Evolutionary conservation across 2,797 vertebrate genomes (phyloP), one percentile per base, ranked within the genome.

Genomic region (Selene dorsalis): DNA sequence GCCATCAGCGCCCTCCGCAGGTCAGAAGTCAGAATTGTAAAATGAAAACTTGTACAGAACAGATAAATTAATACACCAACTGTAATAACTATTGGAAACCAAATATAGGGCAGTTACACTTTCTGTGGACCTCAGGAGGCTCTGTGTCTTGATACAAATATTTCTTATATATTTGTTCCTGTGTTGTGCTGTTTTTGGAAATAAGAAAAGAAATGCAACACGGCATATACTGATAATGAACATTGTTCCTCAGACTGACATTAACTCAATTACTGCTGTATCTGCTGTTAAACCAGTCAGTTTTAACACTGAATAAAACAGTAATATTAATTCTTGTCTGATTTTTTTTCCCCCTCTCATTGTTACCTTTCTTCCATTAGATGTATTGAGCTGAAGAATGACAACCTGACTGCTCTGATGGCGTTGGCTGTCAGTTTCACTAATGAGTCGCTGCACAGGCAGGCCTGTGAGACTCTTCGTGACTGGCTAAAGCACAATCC

Each of bases 401-500:
- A 97, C 85, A 99, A 99, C 91, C 94, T 97, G 81, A 97, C 95
- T 0, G 97, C 97, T 0, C 95, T 99, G 71, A 99, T 98, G 98
- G 96, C 98, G 0, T 85, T 99, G 85, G 97, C 98, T 0, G 98
- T 99, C 73, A 99, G 98, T 86, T 99, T 99, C 88, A 99, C 98
- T 68, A 99, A 99, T 0, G 98, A 99, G 80, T 99, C 98, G 4
- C 90, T 99, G 87, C 98, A 99, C 94, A 96, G 97, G 87, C 98
- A 99, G 91, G 98, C 98, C 1, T 99, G 98, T 53, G 97, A 99
- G 90, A 97, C 97, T 0, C 94, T 99, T 6, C 94, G 96, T 0
- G 97, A 99, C 84, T 99, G 98, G 98, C 91, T 99, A 20, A 95
- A 93, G 80, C 96, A 97, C 90, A 97, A 97, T 22, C 96, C 96